These are phyloP conservation scores for Eupithecia subfuscata DNA, from an alignment of 2,888 invertebrate species.

Conservation along the genomic window DNA sequence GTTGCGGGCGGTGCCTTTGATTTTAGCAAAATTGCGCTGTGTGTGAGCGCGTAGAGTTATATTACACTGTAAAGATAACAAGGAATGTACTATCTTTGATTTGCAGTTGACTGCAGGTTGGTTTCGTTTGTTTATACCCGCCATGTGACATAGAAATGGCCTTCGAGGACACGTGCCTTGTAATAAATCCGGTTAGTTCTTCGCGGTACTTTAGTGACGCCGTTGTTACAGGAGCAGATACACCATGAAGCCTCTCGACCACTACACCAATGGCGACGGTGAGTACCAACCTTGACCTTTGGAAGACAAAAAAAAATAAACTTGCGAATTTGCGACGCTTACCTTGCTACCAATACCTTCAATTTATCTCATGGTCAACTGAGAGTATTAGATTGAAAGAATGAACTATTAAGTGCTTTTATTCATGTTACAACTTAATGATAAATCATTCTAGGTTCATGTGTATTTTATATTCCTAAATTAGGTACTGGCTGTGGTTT, in stretches of 20 bases:
- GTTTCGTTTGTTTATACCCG: constrained; percentile 36
- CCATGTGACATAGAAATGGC: constrained; percentile 56
- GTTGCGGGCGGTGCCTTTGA: constrained; percentile 31
- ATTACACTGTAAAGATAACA: constrained; percentile 5
- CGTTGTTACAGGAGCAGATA: constrained; percentile 33
- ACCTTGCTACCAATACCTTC: not conserved
- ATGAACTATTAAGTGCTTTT: not conserved
- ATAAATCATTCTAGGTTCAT: not conserved
- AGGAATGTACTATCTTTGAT: constrained; percentile 22
- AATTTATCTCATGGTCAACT: constrained; percentile 10
- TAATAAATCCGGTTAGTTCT: constrained; percentile 42
- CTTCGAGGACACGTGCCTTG: constrained; percentile 50
- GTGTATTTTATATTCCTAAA: not conserved
- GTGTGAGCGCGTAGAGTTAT: not conserved
- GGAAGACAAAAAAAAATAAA: not conserved
- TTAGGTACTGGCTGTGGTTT: not conserved
- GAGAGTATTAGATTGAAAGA: not conserved
- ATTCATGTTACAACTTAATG: not conserved
- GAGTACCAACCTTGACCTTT: constrained; percentile 43
- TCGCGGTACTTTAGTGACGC: constrained; percentile 10
- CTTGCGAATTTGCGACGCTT: not conserved
- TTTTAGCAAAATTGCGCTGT: constrained; percentile 10
- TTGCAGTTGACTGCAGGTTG: constrained; percentile 51
- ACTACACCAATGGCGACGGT: constrained; percentile 71
- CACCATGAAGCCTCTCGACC: constrained; percentile 66